Conservation (phyloP, 2,888 invertebrate species). For the Junonia oenone region DNA sequence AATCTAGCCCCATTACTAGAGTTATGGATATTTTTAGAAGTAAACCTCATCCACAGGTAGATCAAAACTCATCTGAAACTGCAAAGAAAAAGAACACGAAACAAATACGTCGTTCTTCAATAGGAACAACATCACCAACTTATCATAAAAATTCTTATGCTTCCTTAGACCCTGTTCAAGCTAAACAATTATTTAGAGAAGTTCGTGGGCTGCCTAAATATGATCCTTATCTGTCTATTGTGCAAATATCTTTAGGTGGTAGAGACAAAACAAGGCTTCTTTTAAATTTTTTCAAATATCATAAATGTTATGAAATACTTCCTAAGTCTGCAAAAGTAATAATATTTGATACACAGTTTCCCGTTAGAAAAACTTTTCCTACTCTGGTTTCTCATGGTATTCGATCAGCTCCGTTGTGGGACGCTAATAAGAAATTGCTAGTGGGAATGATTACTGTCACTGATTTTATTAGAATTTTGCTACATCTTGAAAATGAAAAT, state of each 20-base stretch:
- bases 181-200: constrained; percentile 71
- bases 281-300: constrained; percentile 73
- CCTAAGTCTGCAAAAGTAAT: constrained; percentile 75
- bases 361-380: constrained; percentile 70
- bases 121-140: constrained; percentile 71
- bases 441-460: constrained; percentile 75
- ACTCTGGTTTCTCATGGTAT: constrained; percentile 72
- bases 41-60: constrained; percentile 58
- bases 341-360: constrained; percentile 73
- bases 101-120: constrained; percentile 62
- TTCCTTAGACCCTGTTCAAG: constrained; percentile 67
- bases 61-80: constrained; percentile 47
- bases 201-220: constrained; percentile 70
- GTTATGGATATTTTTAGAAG: constrained; percentile 73
- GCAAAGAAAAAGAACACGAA: constrained; percentile 62
- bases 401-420: constrained; percentile 72
- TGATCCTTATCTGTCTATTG: constrained; percentile 73
- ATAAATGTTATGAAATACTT: constrained; percentile 73
- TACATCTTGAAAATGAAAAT: constrained; percentile 62
- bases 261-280: constrained; percentile 69
- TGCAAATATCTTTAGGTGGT: constrained; percentile 72
- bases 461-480: constrained; percentile 69
- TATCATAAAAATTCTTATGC: constrained; percentile 75
- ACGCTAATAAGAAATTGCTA: constrained; percentile 62
- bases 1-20: constrained; percentile 71